These are phyloP conservation scores for Anthophora plumipes DNA, from an alignment of 2,888 invertebrate species.

Conservation along the genomic window DNA sequence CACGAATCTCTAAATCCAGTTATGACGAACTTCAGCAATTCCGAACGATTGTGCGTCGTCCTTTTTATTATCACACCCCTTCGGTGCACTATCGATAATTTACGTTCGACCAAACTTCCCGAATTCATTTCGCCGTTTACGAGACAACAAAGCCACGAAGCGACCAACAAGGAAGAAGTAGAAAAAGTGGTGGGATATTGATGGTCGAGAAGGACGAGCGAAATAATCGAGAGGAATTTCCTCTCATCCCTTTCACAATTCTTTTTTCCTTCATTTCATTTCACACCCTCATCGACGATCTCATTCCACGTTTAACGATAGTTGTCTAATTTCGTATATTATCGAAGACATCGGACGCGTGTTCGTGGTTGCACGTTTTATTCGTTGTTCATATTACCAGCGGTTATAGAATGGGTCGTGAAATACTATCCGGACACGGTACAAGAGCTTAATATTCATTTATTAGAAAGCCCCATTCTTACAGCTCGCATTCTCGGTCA, in stretches of 20 bases:
- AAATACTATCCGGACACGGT: slow-evolving; percentile 25
- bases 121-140: slow-evolving; percentile 38
- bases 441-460: slow-evolving; percentile 50
- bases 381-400: not conserved
- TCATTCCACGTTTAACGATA: not conserved
- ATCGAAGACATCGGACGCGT: slow-evolving; percentile 10
- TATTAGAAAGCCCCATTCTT: slow-evolving; percentile 43
- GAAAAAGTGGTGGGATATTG: slow-evolving; percentile 17
- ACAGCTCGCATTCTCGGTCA: slow-evolving; percentile 31
- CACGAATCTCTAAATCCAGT: slow-evolving; percentile 52
- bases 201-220: slow-evolving; percentile 10
- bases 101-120: slow-evolving; percentile 15
- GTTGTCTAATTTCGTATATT: not conserved
- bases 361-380: not conserved
- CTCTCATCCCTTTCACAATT: not conserved
- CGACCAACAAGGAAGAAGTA: not conserved
- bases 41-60: slow-evolving; percentile 61
- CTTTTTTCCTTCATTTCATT: not conserved
- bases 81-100: slow-evolving; percentile 25
- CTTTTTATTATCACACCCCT: slow-evolving; percentile 39
- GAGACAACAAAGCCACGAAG: slow-evolving; percentile 19
- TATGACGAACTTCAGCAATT: slow-evolving; percentile 50
- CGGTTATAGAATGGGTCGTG: slow-evolving; percentile 13
- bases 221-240: slow-evolving; percentile 40
- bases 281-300: not conserved